Evolutionary conservation across 53 echinoderm and acorn worm species (phyloP).

Genomic region (Luidia sarsii): DNA sequence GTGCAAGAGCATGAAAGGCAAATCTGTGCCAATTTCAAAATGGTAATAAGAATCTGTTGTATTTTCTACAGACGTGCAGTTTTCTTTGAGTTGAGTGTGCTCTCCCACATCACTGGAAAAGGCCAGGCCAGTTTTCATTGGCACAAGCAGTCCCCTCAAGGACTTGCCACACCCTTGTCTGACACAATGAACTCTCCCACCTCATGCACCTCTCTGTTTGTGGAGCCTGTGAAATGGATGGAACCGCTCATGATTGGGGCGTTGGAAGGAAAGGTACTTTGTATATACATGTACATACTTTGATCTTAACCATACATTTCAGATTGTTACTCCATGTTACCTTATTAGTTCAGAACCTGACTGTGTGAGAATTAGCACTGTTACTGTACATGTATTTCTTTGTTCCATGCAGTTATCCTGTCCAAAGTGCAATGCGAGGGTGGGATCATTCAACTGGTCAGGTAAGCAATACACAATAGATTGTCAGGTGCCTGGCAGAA

Average conservation of each 20-base stretch:
- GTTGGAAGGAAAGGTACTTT: slow-evolving; percentile 86
- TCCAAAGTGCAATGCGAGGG: slow-evolving; percentile 86
- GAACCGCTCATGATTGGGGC: slow-evolving; percentile 69
- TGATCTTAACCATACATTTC: too few relatives aligned
- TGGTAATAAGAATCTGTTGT: too few relatives aligned
- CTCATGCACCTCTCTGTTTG: slow-evolving; percentile 85
- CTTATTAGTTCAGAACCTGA: too few relatives aligned
- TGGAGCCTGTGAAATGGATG: slow-evolving; percentile 96
- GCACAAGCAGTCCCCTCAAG: slow-evolving; percentile 67
- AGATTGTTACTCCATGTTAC: too few relatives aligned
- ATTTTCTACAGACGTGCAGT: slow-evolving; percentile 67
- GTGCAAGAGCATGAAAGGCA: too few relatives aligned
- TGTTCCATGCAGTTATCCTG: slow-evolving; percentile 66
- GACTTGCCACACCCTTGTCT: slow-evolving; percentile 5
- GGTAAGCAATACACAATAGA: slow-evolving; percentile 54
- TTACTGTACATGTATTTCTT: too few relatives aligned
- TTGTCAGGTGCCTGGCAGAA: neutral
- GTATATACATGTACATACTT: too few relatives aligned
- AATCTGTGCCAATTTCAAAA: too few relatives aligned
- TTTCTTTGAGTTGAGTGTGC: slow-evolving; percentile 66
- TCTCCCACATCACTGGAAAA: slow-evolving; percentile 64
- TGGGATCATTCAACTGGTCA: slow-evolving; percentile 94
- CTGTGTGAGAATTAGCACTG: too few relatives aligned
- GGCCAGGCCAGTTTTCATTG: slow-evolving; percentile 72
- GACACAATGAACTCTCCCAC: slow-evolving; percentile 19